Percentiles rank a stretch among this genome's conserved stretches.
These are phyloP conservation scores for Cylas formicarius DNA, from an alignment of 1,140 invertebrate species.

Conservation along the genomic window DNA sequence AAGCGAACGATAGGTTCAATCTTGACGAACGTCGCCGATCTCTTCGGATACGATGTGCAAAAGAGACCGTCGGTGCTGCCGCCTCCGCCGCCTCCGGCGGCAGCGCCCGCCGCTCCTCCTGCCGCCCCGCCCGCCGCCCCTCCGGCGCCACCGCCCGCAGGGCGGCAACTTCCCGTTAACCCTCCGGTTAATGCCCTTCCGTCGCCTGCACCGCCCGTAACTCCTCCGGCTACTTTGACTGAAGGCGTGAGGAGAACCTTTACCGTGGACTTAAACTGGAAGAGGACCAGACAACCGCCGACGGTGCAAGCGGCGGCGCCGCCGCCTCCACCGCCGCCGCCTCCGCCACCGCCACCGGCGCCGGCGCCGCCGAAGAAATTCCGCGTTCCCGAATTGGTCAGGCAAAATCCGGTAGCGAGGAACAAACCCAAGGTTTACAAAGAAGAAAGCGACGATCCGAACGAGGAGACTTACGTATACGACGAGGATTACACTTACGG, in stretches of 20 bases:
- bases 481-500: conserved; percentile 18
- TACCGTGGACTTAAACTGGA: conserved; percentile 15
- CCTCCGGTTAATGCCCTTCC: conserved; percentile 10
- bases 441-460: conserved; percentile 12
- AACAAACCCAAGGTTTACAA: conserved; percentile 13
- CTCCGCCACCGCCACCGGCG: conserved; percentile 13
- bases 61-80: conserved; percentile 17
- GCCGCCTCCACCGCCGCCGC: conserved; percentile 10
- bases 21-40: conserved; percentile 17
- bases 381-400: no score
- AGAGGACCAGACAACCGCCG: conserved; percentile 16
- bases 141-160: conserved; percentile 1
- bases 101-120: conserved; percentile 14
- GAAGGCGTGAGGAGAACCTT: conserved; percentile 18
- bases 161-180: background rate
- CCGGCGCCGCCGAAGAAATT: background rate
- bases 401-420: conserved; percentile 4
- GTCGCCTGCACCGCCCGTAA: no score
- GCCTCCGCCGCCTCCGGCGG: conserved; percentile 13
- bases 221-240: conserved; percentile 11
- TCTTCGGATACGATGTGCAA: conserved; percentile 22
- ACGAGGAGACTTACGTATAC: conserved; percentile 15
- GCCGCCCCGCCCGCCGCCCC: conserved; percentile 8
- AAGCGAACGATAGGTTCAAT: conserved; percentile 19
- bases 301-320: conserved; percentile 1